Evolutionary conservation across 2,113 vertebrate species (phyloP).

Genomic region (Rhombomys opimus): DNA sequence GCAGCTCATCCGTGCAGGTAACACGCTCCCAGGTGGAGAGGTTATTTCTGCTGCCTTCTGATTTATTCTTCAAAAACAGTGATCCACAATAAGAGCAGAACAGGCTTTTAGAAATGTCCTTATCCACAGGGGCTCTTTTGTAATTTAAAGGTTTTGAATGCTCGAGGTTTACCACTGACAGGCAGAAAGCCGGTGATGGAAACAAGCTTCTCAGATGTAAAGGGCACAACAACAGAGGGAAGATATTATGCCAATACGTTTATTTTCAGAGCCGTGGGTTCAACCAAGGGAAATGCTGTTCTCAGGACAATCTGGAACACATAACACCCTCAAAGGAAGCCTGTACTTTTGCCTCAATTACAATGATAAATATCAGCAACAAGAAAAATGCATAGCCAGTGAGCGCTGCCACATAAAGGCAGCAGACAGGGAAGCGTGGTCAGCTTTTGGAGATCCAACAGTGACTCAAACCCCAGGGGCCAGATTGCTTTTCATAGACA

Average conservation of each 20-base stretch:
- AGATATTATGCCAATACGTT: constrained; percentile 59
- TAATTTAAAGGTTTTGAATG: constrained; percentile 68
- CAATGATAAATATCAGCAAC: constrained; percentile 77
- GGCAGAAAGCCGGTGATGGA: constrained; percentile 49
- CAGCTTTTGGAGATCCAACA: constrained; percentile 50
- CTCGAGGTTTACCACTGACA: constrained; percentile 75
- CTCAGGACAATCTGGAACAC: constrained; percentile 77
- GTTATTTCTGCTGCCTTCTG: constrained; percentile 62
- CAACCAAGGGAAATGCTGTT: constrained; percentile 75
- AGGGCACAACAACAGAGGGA: constrained; percentile 68
- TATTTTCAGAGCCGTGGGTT: constrained; percentile 77
- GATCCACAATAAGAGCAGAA: constrained; percentile 41
- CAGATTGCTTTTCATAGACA: constrained; percentile 21
- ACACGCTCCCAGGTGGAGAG: neutral
- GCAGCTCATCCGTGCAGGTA: neutral
- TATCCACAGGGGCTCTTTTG: constrained; percentile 59
- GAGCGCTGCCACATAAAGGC: constrained; percentile 63
- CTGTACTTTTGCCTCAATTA: constrained; percentile 77
- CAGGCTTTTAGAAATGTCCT: constrained; percentile 27
- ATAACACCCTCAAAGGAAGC: constrained; percentile 75
- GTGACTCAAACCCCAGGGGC: constrained; percentile 19
- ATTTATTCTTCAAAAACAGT: constrained; percentile 49
- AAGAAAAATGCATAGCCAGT: constrained; percentile 68
- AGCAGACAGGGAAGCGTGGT: constrained; percentile 29
- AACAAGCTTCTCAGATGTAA: constrained; percentile 69